Percentiles rank a stretch among this genome's conserved stretches.
Evolutionary conservation across 2,113 vertebrate species (phyloP).

Genomic region (Telmatochromis sp.): DNA sequence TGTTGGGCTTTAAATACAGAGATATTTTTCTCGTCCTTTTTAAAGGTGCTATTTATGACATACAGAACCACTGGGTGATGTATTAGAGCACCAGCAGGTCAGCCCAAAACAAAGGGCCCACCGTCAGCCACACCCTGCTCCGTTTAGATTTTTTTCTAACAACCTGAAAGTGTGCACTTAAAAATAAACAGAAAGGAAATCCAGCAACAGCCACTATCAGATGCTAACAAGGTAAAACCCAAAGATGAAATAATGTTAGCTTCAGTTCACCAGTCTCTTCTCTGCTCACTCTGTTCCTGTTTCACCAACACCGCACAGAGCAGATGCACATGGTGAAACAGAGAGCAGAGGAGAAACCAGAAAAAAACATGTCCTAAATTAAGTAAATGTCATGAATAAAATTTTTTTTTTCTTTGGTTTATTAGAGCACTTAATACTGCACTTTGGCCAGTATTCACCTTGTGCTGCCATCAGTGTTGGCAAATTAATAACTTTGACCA

Average conservation of each 20-base stretch:
- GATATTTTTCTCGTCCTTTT: not conserved
- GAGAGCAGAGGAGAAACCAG: not conserved
- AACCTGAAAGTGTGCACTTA: not conserved
- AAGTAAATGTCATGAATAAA: not conserved
- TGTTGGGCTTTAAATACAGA: not conserved
- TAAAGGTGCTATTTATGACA: not conserved
- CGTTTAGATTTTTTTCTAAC: not conserved
- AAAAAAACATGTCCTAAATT: not conserved
- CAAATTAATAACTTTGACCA: not conserved
- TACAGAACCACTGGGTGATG: not conserved
- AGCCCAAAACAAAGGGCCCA: not conserved
- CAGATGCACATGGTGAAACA: not conserved
- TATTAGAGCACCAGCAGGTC: not conserved
- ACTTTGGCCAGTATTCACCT: not conserved
- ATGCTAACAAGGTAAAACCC: not conserved
- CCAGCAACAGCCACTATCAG: not conserved
- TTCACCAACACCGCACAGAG: not conserved
- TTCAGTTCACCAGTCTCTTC: not conserved
- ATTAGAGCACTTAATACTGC: not conserved
- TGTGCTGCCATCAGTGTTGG: not conserved
- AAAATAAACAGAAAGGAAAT: not conserved
- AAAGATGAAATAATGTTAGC: not conserved
- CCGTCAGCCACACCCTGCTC: not conserved
- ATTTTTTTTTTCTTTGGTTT: rapidly evolving
- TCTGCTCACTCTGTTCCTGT: not conserved